phyloP scores from a whole-genome alignment of 2,797 vertebrate genomes.

The Lacerta bilineata region DNA sequence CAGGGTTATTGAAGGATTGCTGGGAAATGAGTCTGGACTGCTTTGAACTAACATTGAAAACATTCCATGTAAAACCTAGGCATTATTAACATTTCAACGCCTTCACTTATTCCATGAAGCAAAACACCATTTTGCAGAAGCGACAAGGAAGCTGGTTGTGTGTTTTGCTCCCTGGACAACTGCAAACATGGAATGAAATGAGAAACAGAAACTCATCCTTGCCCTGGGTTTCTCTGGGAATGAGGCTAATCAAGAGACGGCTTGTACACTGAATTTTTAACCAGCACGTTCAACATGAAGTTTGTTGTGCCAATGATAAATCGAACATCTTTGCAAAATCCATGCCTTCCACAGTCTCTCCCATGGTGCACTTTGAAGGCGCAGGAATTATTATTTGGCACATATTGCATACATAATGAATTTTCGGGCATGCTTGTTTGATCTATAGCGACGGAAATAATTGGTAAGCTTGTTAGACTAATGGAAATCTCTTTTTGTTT shows the following conservation, averaged over 20 bases:
- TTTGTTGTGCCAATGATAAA: conserved; percentile 63
- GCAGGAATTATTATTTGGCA: conserved; percentile 69
- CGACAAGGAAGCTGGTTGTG: neutral
- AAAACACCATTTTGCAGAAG: fast-evolving
- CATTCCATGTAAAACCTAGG: neutral
- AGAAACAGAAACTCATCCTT: neutral
- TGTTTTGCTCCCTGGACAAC: neutral
- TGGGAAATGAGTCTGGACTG: neutral
- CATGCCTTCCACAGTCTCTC: conserved; percentile 63
- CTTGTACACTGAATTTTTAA: conserved; percentile 47
- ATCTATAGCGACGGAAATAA: conserved; percentile 74
- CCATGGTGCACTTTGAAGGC: conserved; percentile 57
- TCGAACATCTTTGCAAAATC: conserved; percentile 43
- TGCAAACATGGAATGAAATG: conserved; percentile 16
- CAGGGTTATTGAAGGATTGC: neutral
- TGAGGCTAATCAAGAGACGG: conserved; percentile 34
- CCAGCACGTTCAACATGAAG: conserved; percentile 24
- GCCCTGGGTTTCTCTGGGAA: neutral
- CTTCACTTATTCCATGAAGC: neutral
- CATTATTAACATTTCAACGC: neutral
- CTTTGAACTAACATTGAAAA: neutral
- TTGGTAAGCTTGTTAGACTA: conserved; percentile 74
- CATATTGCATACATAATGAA: conserved; percentile 67
- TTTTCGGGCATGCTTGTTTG: conserved; percentile 70
- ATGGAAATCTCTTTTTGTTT: conserved; percentile 62